A percentile compares a stretch with the other conserved stretches of the same genome.
Conservation (phyloP, 2,888 invertebrate genomes). For the Toxonevra muliebris region DNA sequence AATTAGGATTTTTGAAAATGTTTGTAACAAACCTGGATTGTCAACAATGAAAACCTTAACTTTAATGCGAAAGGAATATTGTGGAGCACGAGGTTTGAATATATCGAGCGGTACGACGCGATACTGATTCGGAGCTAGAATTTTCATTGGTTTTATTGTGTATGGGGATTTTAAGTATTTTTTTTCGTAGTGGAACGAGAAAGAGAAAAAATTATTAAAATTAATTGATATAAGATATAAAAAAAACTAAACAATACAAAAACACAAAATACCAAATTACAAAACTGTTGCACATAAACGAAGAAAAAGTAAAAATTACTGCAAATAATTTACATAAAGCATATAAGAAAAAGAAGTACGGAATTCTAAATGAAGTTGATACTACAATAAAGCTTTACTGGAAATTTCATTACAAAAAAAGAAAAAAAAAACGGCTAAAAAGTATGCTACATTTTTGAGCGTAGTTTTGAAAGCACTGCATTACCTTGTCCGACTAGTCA, state of each 20-base stretch:
- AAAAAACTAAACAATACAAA: conserved; percentile 36
- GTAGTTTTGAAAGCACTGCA: too few species aligned
- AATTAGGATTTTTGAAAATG: background rate
- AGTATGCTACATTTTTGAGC: too few species aligned
- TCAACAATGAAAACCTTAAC: conserved; percentile 58
- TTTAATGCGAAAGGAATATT: conserved; percentile 63
- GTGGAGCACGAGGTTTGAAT: conserved; percentile 62
- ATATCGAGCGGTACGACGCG: conserved; percentile 71
- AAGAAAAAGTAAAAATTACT: too few species aligned
- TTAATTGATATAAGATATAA: conserved; percentile 9
- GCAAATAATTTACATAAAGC: too few species aligned
- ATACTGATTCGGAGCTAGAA: conserved; percentile 63
- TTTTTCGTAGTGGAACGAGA: conserved; percentile 40
- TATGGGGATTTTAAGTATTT: conserved; percentile 15
- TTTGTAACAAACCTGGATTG: conserved; percentile 62
- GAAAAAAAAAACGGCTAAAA: too few species aligned
- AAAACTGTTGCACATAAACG: background rate
- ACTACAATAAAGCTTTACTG: too few species aligned
- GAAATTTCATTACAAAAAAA: too few species aligned
- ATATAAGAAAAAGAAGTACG: too few species aligned
- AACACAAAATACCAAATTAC: conserved; percentile 20
- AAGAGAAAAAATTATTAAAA: conserved; percentile 31
- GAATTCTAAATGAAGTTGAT: too few species aligned
- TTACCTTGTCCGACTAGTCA: too few species aligned
- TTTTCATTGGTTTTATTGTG: background rate